A percentile compares a stretch with the other conserved stretches of the same genome.
Conservation (phyloP, 2,113 vertebrate genomes). For the Irena cyanogastra region DNA sequence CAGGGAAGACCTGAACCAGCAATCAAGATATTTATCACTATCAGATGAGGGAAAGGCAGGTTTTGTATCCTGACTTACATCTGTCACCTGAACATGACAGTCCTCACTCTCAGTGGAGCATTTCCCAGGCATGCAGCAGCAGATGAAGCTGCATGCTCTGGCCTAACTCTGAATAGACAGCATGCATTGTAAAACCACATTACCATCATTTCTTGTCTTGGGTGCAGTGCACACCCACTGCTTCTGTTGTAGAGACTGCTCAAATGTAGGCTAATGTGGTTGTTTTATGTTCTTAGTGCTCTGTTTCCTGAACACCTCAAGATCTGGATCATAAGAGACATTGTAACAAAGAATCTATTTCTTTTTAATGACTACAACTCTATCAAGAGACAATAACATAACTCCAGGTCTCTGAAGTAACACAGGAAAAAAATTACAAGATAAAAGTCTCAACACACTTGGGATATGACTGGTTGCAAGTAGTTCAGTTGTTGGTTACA, state of each 20-base stretch:
- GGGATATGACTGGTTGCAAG: neutral
- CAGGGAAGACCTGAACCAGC: neutral
- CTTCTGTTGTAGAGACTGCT: neutral
- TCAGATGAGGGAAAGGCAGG: neutral
- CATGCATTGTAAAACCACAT: neutral
- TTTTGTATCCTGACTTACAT: neutral
- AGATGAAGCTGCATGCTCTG: neutral
- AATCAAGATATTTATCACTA: neutral
- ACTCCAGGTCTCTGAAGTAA: neutral
- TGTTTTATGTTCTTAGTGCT: neutral
- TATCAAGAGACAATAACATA: neutral
- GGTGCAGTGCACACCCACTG: neutral
- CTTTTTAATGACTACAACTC: neutral
- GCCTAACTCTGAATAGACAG: neutral
- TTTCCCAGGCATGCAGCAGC: neutral
- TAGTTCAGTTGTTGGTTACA: neutral
- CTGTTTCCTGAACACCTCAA: neutral
- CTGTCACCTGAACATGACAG: neutral
- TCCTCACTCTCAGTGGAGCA: neutral
- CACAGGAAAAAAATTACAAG: neutral
- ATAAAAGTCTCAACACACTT: neutral
- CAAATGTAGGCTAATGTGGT: neutral
- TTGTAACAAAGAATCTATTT: neutral
- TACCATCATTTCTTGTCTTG: neutral
- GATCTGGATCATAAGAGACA: neutral